Evolutionary conservation across 2,797 vertebrate species (phyloP).

Genomic region (Clarias pachynema): DNA sequence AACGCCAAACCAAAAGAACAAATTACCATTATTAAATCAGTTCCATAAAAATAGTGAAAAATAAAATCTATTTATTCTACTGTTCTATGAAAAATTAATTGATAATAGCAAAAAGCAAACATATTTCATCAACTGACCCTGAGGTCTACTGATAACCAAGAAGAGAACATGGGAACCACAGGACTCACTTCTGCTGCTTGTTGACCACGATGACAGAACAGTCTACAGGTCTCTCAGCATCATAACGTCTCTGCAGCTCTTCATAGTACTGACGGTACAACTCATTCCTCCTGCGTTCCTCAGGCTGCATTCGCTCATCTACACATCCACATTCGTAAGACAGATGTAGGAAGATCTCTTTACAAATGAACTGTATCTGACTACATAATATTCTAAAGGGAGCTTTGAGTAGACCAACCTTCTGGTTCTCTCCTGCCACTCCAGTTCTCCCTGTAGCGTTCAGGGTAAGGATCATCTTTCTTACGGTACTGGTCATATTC

Average conservation of each 20-base stretch:
- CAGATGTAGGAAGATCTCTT: not conserved
- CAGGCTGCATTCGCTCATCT: constrained; percentile 50
- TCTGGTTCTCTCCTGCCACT: constrained; percentile 84
- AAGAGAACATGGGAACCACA: not conserved
- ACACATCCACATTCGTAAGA: not conserved
- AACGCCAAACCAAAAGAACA: not conserved
- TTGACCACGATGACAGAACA: constrained; percentile 98
- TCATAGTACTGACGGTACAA: constrained; percentile 95
- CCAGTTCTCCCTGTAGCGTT: constrained; percentile 87
- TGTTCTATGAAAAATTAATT: not conserved
- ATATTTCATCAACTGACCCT: not conserved
- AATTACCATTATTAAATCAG: not conserved
- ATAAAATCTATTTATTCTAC: not conserved
- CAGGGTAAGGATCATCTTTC: constrained; percentile 85
- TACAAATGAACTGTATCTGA: not conserved
- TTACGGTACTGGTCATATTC: constrained; percentile 84
- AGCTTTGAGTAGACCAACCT: constrained; percentile 63
- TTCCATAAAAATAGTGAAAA: not conserved
- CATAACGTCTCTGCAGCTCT: constrained; percentile 92
- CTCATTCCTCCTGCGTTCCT: constrained; percentile 89
- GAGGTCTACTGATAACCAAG: not conserved
- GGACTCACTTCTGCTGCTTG: constrained; percentile 93
- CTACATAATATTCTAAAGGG: not conserved
- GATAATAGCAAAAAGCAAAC: not conserved
- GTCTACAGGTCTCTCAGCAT: constrained; percentile 91